Conservation (phyloP, 2,113 vertebrate species). For the Heterochromis multidens region DNA sequence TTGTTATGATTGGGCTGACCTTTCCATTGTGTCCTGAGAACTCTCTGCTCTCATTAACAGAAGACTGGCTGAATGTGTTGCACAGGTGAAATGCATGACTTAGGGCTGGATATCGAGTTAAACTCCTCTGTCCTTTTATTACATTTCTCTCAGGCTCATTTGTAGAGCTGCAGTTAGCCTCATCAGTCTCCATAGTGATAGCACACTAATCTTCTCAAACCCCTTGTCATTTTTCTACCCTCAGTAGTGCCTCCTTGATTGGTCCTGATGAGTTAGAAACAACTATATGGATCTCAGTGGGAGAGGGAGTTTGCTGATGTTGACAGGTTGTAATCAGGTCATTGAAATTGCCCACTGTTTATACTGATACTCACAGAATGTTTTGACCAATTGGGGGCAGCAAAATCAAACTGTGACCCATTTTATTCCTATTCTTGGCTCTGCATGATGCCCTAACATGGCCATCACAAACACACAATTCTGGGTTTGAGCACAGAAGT, state of each 20-base stretch:
- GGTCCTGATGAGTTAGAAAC: background rate
- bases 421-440: background rate
- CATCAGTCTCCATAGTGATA: constrained; percentile 5
- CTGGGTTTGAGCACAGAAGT: background rate
- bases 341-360: background rate
- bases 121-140: background rate
- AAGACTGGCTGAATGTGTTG: background rate
- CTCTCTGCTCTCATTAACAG: background rate
- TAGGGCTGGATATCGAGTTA: background rate
- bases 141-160: background rate
- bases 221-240: background rate
- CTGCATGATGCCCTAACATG: background rate
- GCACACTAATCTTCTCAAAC: background rate
- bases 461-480: background rate
- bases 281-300: background rate
- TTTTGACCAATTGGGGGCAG: background rate
- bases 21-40: background rate
- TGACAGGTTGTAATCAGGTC: background rate
- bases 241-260: background rate
- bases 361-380: background rate
- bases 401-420: background rate
- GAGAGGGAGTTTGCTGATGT: background rate
- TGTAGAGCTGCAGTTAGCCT: background rate
- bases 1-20: background rate
- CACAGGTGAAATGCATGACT: background rate